These are phyloP conservation scores for Manis pentadactyla DNA, from an alignment of 2,797 vertebrate species.

Conservation along the genomic window DNA sequence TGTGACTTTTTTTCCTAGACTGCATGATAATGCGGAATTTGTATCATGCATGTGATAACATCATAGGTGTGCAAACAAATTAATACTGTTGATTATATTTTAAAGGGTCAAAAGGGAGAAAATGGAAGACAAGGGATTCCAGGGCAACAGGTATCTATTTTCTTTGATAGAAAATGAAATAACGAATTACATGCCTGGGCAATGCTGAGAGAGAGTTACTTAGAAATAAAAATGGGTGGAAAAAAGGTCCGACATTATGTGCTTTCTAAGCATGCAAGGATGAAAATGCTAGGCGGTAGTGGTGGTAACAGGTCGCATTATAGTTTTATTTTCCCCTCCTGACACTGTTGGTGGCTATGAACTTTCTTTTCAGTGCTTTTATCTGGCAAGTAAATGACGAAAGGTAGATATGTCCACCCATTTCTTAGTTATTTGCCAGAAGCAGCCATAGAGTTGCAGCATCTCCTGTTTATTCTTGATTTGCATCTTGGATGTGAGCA, in stretches of 20 bases:
- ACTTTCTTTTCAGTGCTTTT: not conserved
- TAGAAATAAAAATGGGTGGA: not conserved
- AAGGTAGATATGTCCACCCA: not conserved
- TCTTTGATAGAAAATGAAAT: conserved; percentile 40
- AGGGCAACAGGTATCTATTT: conserved; percentile 89
- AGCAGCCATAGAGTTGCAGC: too few relatives aligned
- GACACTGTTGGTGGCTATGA: not conserved
- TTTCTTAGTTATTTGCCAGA: not conserved
- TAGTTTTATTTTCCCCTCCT: not conserved
- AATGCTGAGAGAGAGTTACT: not conserved
- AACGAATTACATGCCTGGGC: not conserved
- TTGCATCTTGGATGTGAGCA: not conserved
- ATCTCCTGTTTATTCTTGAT: not conserved
- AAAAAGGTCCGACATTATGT: not conserved
- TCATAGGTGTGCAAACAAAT: not conserved
- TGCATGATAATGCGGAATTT: not conserved
- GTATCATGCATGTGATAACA: not conserved
- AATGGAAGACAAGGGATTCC: conserved; percentile 91
- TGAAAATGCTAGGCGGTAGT: not conserved
- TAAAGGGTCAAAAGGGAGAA: conserved; percentile 94
- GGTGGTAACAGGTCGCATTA: not conserved
- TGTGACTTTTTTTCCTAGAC: not conserved
- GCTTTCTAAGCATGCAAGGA: not conserved
- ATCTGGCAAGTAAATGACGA: not conserved
- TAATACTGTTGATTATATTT: conserved; percentile 69